phyloP scores from a whole-genome alignment of 2,113 vertebrate species.

The Ceratotherium simum region DNA sequence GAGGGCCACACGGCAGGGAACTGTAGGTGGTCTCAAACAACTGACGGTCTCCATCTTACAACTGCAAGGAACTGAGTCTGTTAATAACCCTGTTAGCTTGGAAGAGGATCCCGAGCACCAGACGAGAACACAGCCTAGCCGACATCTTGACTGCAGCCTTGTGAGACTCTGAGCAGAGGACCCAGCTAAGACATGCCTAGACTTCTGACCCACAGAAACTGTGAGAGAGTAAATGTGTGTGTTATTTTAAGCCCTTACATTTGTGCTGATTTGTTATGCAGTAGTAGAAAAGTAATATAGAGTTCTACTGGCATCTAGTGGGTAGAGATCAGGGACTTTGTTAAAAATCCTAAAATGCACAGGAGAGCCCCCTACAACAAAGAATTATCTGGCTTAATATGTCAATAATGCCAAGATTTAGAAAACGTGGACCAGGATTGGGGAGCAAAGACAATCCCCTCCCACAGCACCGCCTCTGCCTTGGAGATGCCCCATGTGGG shows the following conservation, averaged over 20 bases:
- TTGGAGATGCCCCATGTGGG: background rate
- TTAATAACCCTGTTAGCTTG: background rate
- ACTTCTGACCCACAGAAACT: background rate
- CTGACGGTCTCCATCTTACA: background rate
- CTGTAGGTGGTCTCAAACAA: background rate
- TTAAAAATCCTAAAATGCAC: background rate
- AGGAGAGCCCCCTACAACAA: background rate
- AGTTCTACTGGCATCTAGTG: constrained; percentile 19
- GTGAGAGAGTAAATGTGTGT: background rate
- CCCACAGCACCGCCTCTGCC: background rate
- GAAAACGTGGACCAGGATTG: background rate
- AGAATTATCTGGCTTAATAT: background rate
- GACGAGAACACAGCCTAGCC: background rate
- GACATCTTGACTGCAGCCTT: background rate
- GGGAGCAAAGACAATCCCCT: background rate
- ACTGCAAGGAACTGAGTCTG: background rate
- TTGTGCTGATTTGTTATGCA: background rate
- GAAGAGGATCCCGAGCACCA: background rate
- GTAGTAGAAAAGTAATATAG: background rate
- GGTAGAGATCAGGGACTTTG: background rate
- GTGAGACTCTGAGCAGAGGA: background rate
- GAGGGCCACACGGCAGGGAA: background rate
- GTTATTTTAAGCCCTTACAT: background rate
- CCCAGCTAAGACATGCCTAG: background rate
- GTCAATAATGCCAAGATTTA: background rate